Evolutionary conservation across 2,797 vertebrate species (phyloP).

Genomic region (Myotis myotis): DNA sequence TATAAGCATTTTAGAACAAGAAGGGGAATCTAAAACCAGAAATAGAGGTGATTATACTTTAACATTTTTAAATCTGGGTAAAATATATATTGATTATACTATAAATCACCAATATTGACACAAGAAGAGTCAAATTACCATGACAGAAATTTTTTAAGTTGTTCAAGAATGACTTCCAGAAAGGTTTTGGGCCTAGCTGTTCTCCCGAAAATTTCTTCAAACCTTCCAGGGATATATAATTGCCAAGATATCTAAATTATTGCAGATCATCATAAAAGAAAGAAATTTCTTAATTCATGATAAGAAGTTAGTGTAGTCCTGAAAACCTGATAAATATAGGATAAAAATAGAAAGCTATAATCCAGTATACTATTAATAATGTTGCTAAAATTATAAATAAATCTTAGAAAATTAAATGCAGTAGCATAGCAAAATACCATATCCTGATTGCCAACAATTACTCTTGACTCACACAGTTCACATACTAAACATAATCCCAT

Average conservation of each 20-base stretch:
- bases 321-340: not conserved
- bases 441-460: not conserved
- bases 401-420: constrained; percentile 3
- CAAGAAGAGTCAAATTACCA: not conserved
- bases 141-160: constrained; percentile 8
- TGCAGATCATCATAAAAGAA: not conserved
- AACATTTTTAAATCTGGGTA: not conserved
- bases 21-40: not conserved
- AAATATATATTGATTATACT: not conserved
- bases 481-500: not conserved
- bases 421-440: not conserved
- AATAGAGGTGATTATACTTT: not conserved
- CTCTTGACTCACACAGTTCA: not conserved
- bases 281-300: not conserved
- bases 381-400: constrained; percentile 28
- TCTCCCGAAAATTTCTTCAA: not conserved
- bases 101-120: not conserved
- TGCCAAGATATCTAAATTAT: not conserved
- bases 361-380: not conserved
- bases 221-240: not conserved
- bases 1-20: not conserved
- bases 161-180: constrained; percentile 17
- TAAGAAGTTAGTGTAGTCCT: not conserved
- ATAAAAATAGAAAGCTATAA: not conserved
- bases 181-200: not conserved